These are phyloP conservation scores for Temnothorax curvispinosus DNA, from an alignment of 1,140 invertebrate genomes.

Conservation along the genomic window DNA sequence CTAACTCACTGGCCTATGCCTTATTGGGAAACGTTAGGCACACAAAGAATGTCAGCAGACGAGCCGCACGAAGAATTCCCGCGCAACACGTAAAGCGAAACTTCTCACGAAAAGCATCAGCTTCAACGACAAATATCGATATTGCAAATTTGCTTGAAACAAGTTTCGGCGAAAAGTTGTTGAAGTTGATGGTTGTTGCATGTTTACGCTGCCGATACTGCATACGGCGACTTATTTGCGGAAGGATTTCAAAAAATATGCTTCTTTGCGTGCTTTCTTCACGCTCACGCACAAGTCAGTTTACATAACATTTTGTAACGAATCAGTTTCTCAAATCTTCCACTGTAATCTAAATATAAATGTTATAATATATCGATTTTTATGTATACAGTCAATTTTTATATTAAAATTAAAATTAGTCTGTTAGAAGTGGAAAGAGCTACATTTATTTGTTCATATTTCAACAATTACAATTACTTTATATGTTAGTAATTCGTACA, in stretches of 20 bases:
- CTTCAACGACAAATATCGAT: constrained; percentile 2
- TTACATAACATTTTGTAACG: neutral
- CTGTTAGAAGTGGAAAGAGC: neutral
- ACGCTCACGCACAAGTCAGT: neutral
- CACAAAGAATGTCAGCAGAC: neutral
- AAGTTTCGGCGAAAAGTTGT: neutral
- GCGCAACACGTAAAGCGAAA: neutral
- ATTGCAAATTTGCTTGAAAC: constrained; percentile 16
- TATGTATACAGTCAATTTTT: neutral
- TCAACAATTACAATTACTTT: neutral
- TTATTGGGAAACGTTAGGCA: neutral
- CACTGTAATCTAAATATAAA: neutral
- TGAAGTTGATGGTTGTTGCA: neutral
- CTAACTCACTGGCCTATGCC: neutral
- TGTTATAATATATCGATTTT: neutral
- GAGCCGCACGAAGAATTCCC: neutral
- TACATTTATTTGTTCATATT: neutral
- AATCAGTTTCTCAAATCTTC: neutral
- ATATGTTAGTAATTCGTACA: neutral
- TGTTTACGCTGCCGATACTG: neutral
- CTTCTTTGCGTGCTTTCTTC: neutral
- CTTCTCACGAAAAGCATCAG: neutral
- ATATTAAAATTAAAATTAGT: neutral
- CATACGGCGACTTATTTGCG: neutral
- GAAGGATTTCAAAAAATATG: neutral